Evolutionary conservation across 2,113 vertebrate genomes (phyloP).

Genomic region (Cynocephalus volans): DNA sequence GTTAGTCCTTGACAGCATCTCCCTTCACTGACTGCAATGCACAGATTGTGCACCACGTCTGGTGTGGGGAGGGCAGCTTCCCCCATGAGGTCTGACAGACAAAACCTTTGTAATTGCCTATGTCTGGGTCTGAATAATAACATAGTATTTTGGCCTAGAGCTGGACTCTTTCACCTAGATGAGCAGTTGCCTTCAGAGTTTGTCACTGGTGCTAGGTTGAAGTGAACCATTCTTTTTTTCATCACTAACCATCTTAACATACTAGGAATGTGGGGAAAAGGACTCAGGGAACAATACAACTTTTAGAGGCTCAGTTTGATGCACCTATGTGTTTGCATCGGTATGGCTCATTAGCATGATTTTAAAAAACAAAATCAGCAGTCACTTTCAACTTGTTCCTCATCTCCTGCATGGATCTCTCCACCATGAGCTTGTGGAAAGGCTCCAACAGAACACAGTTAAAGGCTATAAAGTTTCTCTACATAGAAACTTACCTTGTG

Average conservation of each 20-base stretch:
- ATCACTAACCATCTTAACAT: not conserved
- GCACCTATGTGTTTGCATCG: not conserved
- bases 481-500: not conserved
- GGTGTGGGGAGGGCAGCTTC: not conserved
- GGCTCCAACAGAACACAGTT: not conserved
- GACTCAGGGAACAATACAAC: not conserved
- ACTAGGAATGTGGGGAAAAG: not conserved
- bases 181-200: not conserved
- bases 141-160: not conserved
- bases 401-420: not conserved
- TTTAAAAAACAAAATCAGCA: not conserved
- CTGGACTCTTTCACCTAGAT: not conserved
- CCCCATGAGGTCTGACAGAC: not conserved
- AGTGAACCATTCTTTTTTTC: not conserved
- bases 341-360: not conserved
- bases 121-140: not conserved
- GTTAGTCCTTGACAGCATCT: not conserved
- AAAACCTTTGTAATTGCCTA: not conserved
- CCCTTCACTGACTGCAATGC: not conserved
- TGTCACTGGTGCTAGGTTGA: not conserved
- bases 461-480: conserved; percentile 11
- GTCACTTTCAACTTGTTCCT: not conserved
- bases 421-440: conserved; percentile 6
- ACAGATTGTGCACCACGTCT: not conserved
- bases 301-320: not conserved